These are phyloP conservation scores for Sorex maritimensis DNA, from an alignment of 2,797 vertebrate species.

Conservation along the genomic window DNA sequence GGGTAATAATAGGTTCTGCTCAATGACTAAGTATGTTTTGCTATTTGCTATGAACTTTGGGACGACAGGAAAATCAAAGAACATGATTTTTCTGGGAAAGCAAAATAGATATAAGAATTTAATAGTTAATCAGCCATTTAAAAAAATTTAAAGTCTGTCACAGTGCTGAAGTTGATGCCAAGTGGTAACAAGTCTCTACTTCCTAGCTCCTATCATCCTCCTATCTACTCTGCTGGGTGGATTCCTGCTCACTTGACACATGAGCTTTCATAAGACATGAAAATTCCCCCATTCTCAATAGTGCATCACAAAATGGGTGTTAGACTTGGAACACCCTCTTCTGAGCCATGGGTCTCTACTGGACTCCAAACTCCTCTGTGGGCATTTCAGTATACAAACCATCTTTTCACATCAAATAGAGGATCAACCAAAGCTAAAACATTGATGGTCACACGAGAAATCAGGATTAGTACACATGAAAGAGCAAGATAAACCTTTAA, in stretches of 20 bases:
- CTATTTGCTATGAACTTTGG: background rate
- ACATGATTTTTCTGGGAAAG: slow-evolving; percentile 30
- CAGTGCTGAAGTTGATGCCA: background rate
- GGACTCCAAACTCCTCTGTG: background rate
- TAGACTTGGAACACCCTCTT: background rate
- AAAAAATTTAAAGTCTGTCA: slow-evolving; percentile 6
- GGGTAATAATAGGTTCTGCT: background rate
- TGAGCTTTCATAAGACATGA: background rate
- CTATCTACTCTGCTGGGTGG: background rate
- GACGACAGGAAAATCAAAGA: slow-evolving; percentile 10
- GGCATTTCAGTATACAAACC: background rate
- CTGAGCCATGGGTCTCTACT: background rate
- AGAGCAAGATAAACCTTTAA: slow-evolving; percentile 15
- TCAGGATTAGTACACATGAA: background rate
- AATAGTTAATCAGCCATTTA: background rate
- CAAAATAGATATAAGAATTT: background rate
- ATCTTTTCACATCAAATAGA: background rate
- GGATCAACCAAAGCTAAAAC: background rate
- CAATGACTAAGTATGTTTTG: background rate
- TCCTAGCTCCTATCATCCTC: background rate
- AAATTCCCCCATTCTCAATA: background rate
- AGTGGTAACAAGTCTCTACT: background rate
- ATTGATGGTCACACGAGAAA: background rate
- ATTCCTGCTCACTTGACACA: too few relatives aligned
- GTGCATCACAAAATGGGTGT: background rate